Evolutionary conservation across 2,797 vertebrate genomes (phyloP).

Genomic region (Cygnus olor): DNA sequence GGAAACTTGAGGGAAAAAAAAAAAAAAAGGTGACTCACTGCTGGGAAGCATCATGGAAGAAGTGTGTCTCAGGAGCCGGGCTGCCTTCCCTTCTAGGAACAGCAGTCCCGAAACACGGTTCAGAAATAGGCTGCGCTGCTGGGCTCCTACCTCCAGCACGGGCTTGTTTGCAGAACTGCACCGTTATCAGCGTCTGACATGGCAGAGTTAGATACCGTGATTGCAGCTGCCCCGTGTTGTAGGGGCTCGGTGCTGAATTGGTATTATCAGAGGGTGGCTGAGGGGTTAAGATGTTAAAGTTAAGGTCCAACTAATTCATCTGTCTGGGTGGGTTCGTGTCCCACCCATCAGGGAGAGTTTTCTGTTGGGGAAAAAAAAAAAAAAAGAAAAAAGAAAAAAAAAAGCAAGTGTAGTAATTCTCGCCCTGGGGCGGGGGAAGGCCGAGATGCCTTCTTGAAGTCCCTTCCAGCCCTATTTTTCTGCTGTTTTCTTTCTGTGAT

Average conservation of each 20-base stretch:
- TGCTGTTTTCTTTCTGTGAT: background rate
- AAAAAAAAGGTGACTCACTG: conserved; percentile 44
- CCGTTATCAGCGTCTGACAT: background rate
- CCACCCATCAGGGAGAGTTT: conserved; percentile 2
- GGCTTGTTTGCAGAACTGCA: background rate
- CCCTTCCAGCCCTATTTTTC: conserved; percentile 20
- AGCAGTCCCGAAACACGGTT: background rate
- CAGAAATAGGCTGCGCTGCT: background rate
- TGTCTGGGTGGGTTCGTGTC: conserved; percentile 26
- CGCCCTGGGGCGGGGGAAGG: conserved; percentile 16
- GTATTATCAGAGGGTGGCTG: background rate
- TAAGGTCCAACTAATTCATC: background rate
- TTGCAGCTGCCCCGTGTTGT: background rate
- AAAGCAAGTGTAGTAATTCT: conserved; percentile 6
- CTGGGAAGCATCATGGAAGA: conserved; percentile 43
- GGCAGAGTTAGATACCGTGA: rapidly evolving
- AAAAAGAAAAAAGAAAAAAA: background rate
- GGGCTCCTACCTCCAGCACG: background rate
- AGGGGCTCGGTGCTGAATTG: background rate
- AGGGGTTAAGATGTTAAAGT: background rate
- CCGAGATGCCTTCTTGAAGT: background rate
- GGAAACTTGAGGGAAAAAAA: background rate
- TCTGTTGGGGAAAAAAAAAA: background rate
- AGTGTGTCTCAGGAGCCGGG: background rate
- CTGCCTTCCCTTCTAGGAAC: background rate